These are phyloP conservation scores for Deroptyus accipitrinus DNA, from an alignment of 2,113 vertebrate species.

Conservation along the genomic window DNA sequence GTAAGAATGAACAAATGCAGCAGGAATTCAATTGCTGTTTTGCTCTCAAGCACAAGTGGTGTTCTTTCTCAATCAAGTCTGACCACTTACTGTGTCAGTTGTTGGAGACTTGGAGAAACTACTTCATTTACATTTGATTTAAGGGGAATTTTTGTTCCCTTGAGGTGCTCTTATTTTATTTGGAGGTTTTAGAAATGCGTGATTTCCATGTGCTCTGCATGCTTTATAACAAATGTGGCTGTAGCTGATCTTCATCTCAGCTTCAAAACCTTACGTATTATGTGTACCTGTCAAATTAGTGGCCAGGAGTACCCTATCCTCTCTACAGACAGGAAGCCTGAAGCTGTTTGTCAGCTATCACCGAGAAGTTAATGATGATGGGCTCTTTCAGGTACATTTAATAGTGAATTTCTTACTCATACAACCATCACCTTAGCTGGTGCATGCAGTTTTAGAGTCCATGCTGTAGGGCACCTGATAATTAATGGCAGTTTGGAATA, in stretches of 20 bases:
- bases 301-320: not conserved
- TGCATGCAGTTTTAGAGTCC: not conserved
- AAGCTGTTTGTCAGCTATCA: not conserved
- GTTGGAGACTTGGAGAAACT: not conserved
- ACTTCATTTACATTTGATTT: conserved; percentile 36
- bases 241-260: not conserved
- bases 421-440: not conserved
- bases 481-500: not conserved
- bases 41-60: conserved; percentile 54
- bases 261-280: not conserved
- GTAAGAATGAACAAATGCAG: conserved; percentile 56
- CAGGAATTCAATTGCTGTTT: conserved; percentile 53
- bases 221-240: not conserved
- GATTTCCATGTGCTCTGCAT: not conserved
- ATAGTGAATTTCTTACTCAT: not conserved
- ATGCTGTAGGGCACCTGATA: not conserved
- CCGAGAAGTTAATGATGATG: not conserved
- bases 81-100: conserved; percentile 43
- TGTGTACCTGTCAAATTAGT: not conserved
- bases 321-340: not conserved
- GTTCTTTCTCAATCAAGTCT: conserved; percentile 59
- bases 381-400: not conserved
- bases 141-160: conserved; percentile 15
- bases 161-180: not conserved
- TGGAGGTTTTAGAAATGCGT: not conserved